Conservation (phyloP, 2,113 vertebrate species). For the Odocoileus hemionus region DNA sequence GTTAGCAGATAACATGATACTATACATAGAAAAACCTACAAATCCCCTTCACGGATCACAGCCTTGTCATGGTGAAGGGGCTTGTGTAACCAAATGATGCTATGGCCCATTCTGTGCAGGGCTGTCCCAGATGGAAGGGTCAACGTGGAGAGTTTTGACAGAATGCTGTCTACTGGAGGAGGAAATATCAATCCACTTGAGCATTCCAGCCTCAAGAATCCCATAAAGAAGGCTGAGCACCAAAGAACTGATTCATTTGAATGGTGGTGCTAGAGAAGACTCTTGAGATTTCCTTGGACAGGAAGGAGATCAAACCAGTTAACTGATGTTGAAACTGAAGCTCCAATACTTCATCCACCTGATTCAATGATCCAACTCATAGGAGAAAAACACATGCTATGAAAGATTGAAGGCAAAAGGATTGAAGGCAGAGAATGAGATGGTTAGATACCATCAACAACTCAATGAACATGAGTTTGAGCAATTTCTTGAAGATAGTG, state of each 20-base stretch:
- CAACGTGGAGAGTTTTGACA: not conserved
- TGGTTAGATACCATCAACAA: not conserved
- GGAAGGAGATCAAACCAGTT: not conserved
- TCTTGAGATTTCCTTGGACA: not conserved
- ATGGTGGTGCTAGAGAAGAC: not conserved
- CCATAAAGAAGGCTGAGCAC: not conserved
- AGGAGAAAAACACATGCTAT: not conserved
- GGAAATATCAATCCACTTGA: not conserved
- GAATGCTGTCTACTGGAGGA: not conserved
- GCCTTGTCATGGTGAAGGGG: too few relatives aligned
- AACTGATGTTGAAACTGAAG: not conserved
- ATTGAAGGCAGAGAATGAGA: not conserved
- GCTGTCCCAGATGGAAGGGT: not conserved
- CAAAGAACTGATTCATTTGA: not conserved
- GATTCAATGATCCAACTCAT: not conserved
- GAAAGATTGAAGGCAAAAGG: not conserved
- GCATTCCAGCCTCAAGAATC: not conserved
- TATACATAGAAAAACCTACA: not conserved
- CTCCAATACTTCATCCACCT: not conserved
- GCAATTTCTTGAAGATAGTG: not conserved
- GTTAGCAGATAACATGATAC: not conserved
- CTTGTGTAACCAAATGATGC: not conserved
- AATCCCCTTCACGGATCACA: too few relatives aligned
- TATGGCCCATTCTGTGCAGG: not conserved
- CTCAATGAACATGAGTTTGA: not conserved